These are phyloP conservation scores for Anagyrus pseudococci DNA, from an alignment of 2,888 invertebrate genomes.

Conservation along the genomic window DNA sequence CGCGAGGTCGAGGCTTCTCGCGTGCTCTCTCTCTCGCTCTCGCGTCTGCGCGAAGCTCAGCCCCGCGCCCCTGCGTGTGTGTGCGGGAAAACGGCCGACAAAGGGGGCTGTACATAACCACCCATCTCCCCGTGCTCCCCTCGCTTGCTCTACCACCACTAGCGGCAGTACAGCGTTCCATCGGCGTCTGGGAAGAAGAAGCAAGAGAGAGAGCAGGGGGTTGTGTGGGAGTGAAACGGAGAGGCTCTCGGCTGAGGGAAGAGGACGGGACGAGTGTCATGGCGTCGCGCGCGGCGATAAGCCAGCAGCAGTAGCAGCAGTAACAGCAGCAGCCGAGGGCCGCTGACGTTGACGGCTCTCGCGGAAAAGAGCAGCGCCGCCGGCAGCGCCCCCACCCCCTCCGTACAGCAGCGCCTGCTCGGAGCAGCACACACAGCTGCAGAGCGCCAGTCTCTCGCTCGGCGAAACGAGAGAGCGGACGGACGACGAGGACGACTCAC, in stretches of 20 bases:
- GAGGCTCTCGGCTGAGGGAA: too few relatives aligned
- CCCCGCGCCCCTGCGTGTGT: too few relatives aligned
- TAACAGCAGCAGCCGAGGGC: constrained; percentile 53
- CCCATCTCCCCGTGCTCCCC: too few relatives aligned
- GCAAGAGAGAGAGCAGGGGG: constrained; percentile 35
- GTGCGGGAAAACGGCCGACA: too few relatives aligned
- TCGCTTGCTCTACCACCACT: too few relatives aligned
- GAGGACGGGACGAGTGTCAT: too few relatives aligned
- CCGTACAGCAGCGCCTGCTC: constrained; percentile 43
- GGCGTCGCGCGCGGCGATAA: constrained; percentile 61
- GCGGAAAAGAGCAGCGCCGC: constrained; percentile 54
- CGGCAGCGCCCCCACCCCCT: constrained; percentile 56
- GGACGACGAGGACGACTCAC: not conserved
- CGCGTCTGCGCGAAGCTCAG: not conserved
- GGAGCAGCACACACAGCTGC: too few relatives aligned
- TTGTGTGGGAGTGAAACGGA: constrained; percentile 36
- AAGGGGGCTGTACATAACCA: too few relatives aligned
- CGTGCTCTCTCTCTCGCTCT: not conserved
- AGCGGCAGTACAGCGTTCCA: too few relatives aligned
- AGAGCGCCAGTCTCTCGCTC: not conserved
- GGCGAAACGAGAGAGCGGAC: constrained; percentile 15
- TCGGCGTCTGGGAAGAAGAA: constrained; percentile 32
- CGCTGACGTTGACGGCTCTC: constrained; percentile 47
- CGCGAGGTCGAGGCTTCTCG: constrained; percentile 32
- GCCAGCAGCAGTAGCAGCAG: too few relatives aligned